A percentile compares a stretch with the other conserved stretches of the same genome.
Evolutionary conservation across 2,113 vertebrate species (phyloP).

Genomic region (Gallinago jamesoni): DNA sequence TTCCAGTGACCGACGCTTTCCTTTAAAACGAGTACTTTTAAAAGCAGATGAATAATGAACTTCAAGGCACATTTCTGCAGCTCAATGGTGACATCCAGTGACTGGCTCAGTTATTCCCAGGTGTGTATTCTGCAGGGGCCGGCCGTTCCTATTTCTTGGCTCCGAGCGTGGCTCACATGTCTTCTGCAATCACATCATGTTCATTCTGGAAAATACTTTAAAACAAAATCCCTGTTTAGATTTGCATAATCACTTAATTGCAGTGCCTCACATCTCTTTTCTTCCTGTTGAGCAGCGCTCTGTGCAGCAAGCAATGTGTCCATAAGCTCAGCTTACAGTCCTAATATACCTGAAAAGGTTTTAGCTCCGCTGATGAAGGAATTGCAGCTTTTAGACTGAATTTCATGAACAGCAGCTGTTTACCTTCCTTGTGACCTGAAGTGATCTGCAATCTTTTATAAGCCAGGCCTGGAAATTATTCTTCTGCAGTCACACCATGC

Average conservation of each 20-base stretch:
- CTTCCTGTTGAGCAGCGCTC: background rate
- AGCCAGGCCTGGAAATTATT: background rate
- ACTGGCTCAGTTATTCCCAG: conserved; percentile 71
- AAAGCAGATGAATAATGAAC: conserved; percentile 10
- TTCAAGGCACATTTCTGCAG: conserved; percentile 51
- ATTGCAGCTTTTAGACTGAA: background rate
- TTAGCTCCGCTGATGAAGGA: background rate
- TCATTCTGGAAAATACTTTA: conserved; percentile 46
- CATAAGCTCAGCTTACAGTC: background rate
- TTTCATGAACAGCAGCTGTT: background rate
- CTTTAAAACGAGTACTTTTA: background rate
- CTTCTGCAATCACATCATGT: conserved; percentile 48
- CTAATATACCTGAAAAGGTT: background rate
- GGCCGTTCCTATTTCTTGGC: background rate
- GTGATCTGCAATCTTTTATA: background rate
- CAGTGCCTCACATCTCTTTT: conserved; percentile 43
- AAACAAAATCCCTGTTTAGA: conserved; percentile 64
- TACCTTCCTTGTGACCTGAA: background rate
- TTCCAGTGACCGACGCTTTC: background rate
- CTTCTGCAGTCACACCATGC: background rate
- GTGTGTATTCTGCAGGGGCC: conserved; percentile 23
- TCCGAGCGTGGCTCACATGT: background rate
- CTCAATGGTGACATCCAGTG: conserved; percentile 86
- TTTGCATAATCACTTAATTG: conserved; percentile 73
- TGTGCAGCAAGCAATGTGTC: background rate